Conservation (phyloP, 2,797 vertebrate genomes). For the Darevskia mixta region DNA sequence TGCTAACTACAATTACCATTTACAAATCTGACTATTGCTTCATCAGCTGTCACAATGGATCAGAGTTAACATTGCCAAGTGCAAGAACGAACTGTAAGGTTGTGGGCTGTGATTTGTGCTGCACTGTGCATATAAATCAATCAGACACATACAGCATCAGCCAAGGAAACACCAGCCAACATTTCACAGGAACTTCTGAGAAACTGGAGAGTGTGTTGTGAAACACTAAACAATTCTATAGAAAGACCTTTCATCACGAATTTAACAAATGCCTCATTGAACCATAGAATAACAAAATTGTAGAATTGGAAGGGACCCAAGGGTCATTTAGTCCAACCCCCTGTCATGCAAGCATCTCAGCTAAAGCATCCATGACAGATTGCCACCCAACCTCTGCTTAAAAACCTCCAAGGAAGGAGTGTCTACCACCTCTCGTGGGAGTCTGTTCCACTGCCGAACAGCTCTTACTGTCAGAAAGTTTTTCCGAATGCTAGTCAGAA, state of each 20-base stretch:
- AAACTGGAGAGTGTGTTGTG: background rate
- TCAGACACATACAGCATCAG: background rate
- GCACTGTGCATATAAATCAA: rapidly evolving
- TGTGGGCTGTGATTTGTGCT: background rate
- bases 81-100: background rate
- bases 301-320: no score
- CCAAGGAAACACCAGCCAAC: background rate
- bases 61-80: slow-evolving; percentile 14
- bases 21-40: background rate
- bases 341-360: no score
- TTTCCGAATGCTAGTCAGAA: no score
- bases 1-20: background rate
- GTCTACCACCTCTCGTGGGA: no score
- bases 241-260: background rate
- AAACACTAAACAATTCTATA: background rate
- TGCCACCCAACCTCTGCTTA: no score
- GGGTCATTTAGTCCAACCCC: no score
- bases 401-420: no score
- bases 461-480: no score
- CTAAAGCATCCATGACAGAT: no score
- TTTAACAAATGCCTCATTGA: no score
- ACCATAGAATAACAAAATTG: no score
- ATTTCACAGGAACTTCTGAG: background rate
- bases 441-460: no score
- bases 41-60: slow-evolving; percentile 4